A percentile compares a stretch with the other conserved stretches of the same genome.
These are phyloP conservation scores for Enteromius treurensis DNA, from an alignment of 2,797 vertebrate species.

Conservation along the genomic window DNA sequence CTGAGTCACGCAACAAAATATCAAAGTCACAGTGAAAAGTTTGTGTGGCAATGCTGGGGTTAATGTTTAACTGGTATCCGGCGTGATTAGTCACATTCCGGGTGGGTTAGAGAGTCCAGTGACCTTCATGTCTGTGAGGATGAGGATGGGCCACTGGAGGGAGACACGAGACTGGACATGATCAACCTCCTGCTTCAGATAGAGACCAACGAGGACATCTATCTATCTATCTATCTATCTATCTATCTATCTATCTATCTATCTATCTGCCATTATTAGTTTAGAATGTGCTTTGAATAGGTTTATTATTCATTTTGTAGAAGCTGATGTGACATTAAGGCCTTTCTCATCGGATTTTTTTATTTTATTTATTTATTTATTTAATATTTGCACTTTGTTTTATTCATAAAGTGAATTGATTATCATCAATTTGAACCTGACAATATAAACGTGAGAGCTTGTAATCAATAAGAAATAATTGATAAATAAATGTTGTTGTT, in stretches of 20 bases:
- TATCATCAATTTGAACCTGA: not conserved
- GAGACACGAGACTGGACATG: conserved; percentile 1
- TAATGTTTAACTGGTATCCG: not conserved
- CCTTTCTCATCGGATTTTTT: no score
- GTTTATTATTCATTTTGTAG: no score
- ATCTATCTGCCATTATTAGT: no score
- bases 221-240: no score
- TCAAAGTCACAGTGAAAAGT: not conserved
- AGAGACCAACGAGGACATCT: no score
- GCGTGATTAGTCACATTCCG: not conserved
- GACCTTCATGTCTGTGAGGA: not conserved
- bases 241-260: no score
- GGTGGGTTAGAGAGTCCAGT: not conserved
- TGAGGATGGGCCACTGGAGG: conserved; percentile 13
- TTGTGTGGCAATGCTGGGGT: not conserved
- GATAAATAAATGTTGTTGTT: no score
- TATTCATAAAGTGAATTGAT: not conserved
- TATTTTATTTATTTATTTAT: no score
- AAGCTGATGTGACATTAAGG: no score
- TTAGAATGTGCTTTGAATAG: no score
- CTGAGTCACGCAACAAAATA: not conserved
- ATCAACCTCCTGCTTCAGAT: not conserved
- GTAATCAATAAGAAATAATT: not conserved
- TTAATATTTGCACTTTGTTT: no score
- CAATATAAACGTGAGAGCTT: not conserved